These are phyloP conservation scores for Sitta europaea DNA, from an alignment of 2,113 vertebrate species.

Conservation along the genomic window DNA sequence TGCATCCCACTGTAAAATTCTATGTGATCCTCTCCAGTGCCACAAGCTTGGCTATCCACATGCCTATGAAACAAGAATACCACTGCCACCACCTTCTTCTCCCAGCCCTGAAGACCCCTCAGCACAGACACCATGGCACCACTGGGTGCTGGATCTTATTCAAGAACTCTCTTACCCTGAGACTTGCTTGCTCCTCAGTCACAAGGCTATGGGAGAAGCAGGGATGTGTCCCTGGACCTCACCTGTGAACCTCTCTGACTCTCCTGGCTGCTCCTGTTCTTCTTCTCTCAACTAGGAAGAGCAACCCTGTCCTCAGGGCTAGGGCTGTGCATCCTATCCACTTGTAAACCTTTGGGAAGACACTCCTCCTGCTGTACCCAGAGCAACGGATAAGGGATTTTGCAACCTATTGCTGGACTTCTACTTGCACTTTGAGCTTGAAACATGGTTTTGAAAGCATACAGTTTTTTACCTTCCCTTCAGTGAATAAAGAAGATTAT, in stretches of 20 bases:
- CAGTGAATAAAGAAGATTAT: background rate
- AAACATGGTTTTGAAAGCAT: background rate
- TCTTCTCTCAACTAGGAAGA: background rate
- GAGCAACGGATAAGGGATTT: background rate
- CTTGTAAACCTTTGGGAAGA: background rate
- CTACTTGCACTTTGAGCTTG: background rate
- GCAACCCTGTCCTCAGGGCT: background rate
- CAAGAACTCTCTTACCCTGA: background rate
- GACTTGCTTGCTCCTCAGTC: background rate
- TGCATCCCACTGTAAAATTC: background rate
- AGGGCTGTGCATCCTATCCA: background rate
- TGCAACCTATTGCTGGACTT: background rate
- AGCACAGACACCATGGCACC: background rate
- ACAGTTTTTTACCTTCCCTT: background rate
- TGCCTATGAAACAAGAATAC: background rate
- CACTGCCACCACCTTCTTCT: background rate
- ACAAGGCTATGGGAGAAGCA: background rate
- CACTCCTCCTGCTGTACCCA: accelerated
- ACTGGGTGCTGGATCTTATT: background rate
- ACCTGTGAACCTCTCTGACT: background rate
- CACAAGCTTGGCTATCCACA: background rate
- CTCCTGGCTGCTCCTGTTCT: background rate
- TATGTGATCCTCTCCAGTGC: background rate
- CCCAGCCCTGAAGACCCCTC: background rate
- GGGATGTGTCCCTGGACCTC: background rate